Conservation (phyloP, 2,797 vertebrate species). For the Myripristis jacobus region DNA sequence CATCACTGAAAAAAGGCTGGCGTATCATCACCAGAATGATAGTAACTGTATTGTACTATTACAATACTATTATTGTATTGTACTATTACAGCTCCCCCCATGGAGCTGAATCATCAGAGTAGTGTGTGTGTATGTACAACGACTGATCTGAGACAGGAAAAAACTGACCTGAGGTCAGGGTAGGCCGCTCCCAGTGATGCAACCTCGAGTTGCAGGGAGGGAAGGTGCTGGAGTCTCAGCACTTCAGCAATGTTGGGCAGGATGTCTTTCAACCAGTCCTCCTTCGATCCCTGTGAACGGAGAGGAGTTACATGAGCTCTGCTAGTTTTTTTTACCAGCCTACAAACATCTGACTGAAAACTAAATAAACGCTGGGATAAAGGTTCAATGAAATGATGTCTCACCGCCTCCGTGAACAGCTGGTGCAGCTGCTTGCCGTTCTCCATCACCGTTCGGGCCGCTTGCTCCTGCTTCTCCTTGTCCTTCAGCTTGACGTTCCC, state of each 20-base stretch:
- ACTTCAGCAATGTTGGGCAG: conserved; percentile 70
- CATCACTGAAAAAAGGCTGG: background rate
- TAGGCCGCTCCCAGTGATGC: conserved; percentile 35
- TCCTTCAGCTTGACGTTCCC: conserved; percentile 83
- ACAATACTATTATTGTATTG: no score
- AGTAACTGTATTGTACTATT: no score
- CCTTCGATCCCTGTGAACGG: conserved; percentile 62
- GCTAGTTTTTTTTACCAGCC: no score
- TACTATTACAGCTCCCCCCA: no score
- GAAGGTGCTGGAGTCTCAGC: conserved; percentile 71
- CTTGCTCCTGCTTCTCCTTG: conserved; percentile 75
- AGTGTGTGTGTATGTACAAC: background rate
- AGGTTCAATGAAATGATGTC: conserved; percentile 35
- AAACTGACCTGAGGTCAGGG: conserved; percentile 71
- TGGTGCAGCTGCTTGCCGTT: conserved; percentile 76
- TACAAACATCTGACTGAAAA: no score
- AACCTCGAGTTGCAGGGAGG: conserved; percentile 69
- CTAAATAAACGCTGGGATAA: no score
- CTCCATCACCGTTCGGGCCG: conserved; percentile 70
- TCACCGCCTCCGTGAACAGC: conserved; percentile 83
- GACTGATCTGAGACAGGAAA: no score
- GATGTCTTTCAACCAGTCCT: conserved; percentile 65
- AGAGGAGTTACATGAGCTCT: no score
- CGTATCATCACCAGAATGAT: background rate
- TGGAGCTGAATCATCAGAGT: background rate